phyloP scores from a whole-genome alignment of 2,888 invertebrate species.

The Coelinius sp. region DNA sequence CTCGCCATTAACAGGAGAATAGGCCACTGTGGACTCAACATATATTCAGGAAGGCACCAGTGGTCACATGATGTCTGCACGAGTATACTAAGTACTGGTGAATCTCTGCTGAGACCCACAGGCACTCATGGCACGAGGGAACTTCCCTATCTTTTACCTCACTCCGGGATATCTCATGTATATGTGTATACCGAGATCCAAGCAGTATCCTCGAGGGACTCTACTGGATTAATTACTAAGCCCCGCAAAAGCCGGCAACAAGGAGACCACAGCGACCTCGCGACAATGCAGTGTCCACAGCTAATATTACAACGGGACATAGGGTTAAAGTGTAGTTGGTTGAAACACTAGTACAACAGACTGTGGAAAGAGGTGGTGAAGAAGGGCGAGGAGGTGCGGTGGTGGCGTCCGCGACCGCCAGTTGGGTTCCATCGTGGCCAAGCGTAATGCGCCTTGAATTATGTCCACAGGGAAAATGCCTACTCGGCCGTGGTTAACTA shows the following conservation, averaged over 20 bases:
- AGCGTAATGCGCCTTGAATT: constrained; percentile 51
- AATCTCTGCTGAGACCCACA: constrained; percentile 18
- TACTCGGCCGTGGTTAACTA: constrained; percentile 30
- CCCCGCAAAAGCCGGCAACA: constrained; percentile 51
- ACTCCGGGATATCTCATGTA: not conserved
- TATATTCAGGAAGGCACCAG: constrained; percentile 4
- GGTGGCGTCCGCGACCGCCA: constrained; percentile 32
- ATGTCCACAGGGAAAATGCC: constrained; percentile 46
- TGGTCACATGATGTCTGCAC: constrained; percentile 21
- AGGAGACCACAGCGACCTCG: constrained; percentile 50
- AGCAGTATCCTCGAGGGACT: constrained; percentile 34
- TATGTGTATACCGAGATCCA: constrained; percentile 17
- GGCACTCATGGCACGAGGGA: not conserved
- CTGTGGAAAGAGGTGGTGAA: not conserved
- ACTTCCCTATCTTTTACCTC: constrained; percentile 3
- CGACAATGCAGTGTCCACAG: constrained; percentile 53
- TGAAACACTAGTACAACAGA: constrained; percentile 12
- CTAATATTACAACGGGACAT: constrained; percentile 49
- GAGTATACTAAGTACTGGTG: constrained; percentile 9
- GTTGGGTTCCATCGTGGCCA: constrained; percentile 39
- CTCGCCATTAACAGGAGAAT: constrained; percentile 24
- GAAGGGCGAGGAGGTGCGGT: not conserved
- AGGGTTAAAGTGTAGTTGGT: constrained; percentile 8
- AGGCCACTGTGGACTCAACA: constrained; percentile 17
- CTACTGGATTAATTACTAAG: constrained; percentile 54